Base-by-base conservation (phyloP, 2,888 invertebrate genomes). In the Drosophila helvetica region DNA sequence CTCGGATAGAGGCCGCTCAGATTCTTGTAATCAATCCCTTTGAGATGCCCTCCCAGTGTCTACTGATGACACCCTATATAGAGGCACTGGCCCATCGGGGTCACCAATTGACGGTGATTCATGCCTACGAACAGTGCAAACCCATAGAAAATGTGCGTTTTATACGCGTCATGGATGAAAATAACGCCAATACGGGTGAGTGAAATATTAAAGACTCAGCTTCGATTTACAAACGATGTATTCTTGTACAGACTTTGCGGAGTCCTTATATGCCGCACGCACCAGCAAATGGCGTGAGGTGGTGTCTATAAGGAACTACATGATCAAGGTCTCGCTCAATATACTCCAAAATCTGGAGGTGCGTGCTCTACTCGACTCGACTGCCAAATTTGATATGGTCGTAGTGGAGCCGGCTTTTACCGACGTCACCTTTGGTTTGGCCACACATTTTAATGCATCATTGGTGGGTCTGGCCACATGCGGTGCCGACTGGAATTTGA, bases 71-170 rank as follows among this genome's bases (percentile, higher is more conserved):
- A 25, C 78, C 90, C 0, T 74, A 91, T 27, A 72, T 92, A 46
- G 76, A 80, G 43, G 90, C 78, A 1, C 75, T 93, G 22, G 86
- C 89, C 0, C 73, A 80, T 15, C 79, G 89, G 8, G 92, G 92
- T 0, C 92, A 93, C 78, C 77, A 92, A 17, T 68, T 92, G 4
- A 91, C 91, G 1, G 75, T 91, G 0, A 85, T 91, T 22, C 87
- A 89, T 38, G 84, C 89, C 3, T 90, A 83, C 73, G 74, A 86
- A 0, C 70, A 80, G 10, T 88, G 84, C 45, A 19, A 56, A 1
- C 7, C 47, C 0, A 1, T 74, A 0, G 10, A 45, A 0, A 38
- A 71, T 6, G 38, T 77, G 6, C 50, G 67, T 1, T 72, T 71
- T 4, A 88, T 80, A 33, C 27, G 55, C 6, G 17, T 75, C 2